Evolutionary conservation across 2,797 vertebrate genomes (phyloP).

Genomic region (Hyperoplus immaculatus): DNA sequence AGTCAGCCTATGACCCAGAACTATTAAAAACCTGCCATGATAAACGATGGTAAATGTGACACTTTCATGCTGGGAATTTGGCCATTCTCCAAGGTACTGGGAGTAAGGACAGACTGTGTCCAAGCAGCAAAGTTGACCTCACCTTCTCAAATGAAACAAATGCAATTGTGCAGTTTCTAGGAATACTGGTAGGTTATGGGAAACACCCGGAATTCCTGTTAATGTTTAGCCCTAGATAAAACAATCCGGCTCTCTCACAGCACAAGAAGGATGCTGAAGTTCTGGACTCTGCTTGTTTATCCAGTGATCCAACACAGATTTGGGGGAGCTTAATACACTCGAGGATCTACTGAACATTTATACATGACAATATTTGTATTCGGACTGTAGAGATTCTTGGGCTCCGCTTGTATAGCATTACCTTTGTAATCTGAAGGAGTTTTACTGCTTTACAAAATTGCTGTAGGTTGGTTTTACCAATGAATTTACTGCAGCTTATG

Average conservation of each 20-base stretch:
- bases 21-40: not conserved
- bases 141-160: constrained; percentile 16
- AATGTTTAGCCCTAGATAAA: constrained; percentile 41
- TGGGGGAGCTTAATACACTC: constrained; percentile 13
- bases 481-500: not conserved
- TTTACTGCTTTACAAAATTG: not conserved
- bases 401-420: constrained; percentile 26
- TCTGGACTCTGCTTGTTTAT: constrained; percentile 41
- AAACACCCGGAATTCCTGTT: constrained; percentile 10
- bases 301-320: constrained; percentile 32
- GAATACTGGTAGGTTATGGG: constrained; percentile 10
- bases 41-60: not conserved
- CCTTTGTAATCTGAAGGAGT: not conserved
- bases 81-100: not conserved
- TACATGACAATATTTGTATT: constrained; percentile 37
- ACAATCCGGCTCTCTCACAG: constrained; percentile 26
- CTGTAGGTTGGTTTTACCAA: too few relatives aligned
- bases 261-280: not conserved
- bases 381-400: not conserved
- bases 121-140: not conserved
- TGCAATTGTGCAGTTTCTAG: not conserved
- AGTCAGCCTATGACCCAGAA: not conserved
- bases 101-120: not conserved
- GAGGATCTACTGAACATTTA: constrained; percentile 20
- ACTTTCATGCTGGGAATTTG: not conserved